phyloP scores from a whole-genome alignment of 1,140 invertebrate genomes.

The Bombus affinis region DNA sequence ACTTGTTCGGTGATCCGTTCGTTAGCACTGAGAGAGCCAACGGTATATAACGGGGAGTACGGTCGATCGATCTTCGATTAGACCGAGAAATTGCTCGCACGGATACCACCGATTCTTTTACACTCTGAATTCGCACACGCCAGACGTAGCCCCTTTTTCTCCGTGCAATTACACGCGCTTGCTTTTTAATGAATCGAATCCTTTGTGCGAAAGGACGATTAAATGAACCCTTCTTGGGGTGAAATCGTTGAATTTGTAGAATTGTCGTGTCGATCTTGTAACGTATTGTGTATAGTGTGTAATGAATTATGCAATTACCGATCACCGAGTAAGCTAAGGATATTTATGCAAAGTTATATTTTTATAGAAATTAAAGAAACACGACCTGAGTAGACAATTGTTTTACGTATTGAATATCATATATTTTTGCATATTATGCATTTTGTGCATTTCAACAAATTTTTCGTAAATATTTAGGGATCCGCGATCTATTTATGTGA shows the following conservation, averaged over 20 bases:
- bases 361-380: too few species aligned
- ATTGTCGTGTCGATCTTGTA: background rate
- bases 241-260: background rate
- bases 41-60: background rate
- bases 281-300: background rate
- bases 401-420: too few species aligned
- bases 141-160: background rate
- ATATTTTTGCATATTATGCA: too few species aligned
- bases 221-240: background rate
- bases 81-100: slow-evolving; percentile 44
- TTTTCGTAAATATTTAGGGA: too few species aligned
- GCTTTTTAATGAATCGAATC: slow-evolving; percentile 20
- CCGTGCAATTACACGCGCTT: slow-evolving; percentile 30
- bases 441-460: too few species aligned
- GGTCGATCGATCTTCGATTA: slow-evolving; percentile 43
- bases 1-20: slow-evolving; percentile 27
- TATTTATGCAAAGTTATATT: background rate
- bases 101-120: slow-evolving; percentile 8
- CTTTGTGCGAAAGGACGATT: background rate
- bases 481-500: too few species aligned
- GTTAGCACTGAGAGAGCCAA: slow-evolving; percentile 22
- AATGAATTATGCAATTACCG: background rate
- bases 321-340: background rate
- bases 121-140: background rate
- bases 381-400: too few species aligned